phyloP scores from a whole-genome alignment of 2,797 vertebrate genomes.

The Cichlasoma orientale region DNA sequence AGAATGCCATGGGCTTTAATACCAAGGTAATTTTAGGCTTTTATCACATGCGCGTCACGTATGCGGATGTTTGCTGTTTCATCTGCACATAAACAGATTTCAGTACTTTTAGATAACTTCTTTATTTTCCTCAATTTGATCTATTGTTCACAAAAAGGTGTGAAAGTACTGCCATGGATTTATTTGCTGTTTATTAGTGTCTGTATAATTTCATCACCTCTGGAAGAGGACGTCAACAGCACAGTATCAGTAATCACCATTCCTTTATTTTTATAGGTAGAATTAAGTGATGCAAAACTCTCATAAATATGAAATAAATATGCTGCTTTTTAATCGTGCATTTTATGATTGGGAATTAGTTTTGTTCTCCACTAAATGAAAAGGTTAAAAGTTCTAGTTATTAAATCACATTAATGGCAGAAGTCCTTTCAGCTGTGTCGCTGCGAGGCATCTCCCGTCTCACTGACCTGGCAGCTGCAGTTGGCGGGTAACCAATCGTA shows the following conservation, averaged over 20 bases:
- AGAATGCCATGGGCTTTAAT: slow-evolving; percentile 96
- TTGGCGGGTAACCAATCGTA: slow-evolving; percentile 32
- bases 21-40: slow-evolving; percentile 77
- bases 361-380: not conserved
- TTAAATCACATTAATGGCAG: slow-evolving; percentile 31
- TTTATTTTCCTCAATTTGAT: not conserved
- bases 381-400: slow-evolving; percentile 28
- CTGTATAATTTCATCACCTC: not conserved
- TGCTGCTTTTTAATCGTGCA: not conserved
- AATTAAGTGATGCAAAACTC: not conserved
- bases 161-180: not conserved
- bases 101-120: not conserved
- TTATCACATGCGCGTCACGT: not conserved
- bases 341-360: not conserved
- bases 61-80: not conserved
- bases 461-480: slow-evolving; percentile 56
- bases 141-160: no score
- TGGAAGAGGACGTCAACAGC: not conserved
- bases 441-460: slow-evolving; percentile 12
- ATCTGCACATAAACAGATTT: not conserved
- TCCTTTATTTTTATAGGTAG: not conserved
- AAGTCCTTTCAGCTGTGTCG: slow-evolving; percentile 22
- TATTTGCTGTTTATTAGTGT: not conserved
- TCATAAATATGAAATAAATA: not conserved
- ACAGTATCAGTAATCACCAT: not conserved